Conservation (phyloP, 1,140 invertebrate genomes). For the Latrodectus geometricus region DNA sequence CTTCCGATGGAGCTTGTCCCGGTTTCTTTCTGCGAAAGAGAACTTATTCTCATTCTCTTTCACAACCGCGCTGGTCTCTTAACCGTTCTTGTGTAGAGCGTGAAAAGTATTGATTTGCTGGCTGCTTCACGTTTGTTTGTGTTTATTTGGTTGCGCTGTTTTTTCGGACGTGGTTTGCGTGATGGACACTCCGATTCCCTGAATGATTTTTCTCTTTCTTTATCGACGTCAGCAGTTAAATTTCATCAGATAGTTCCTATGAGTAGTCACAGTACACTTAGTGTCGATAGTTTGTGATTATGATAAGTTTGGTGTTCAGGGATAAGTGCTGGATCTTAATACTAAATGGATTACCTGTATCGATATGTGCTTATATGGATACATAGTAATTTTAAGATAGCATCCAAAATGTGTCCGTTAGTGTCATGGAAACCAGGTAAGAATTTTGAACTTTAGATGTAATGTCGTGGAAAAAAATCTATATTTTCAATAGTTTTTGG, state of each 20-base stretch:
- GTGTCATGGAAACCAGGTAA: not conserved
- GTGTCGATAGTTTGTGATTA: not conserved
- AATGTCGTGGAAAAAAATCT: not conserved
- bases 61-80: not conserved
- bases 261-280: not conserved
- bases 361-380: not conserved
- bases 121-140: conserved; percentile 16
- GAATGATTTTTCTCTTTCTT: not conserved
- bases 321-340: not conserved
- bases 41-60: not conserved
- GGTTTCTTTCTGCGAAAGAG: conserved; percentile 4
- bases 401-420: not conserved
- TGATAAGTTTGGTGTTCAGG: not conserved
- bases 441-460: not conserved
- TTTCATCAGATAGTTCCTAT: not conserved
- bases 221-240: not conserved
- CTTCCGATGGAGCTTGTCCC: conserved; percentile 27
- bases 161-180: not conserved
- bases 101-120: conserved; percentile 11
- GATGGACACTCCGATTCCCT: not conserved
- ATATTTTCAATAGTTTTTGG: too few species aligned
- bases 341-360: not conserved
- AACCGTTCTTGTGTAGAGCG: not conserved
- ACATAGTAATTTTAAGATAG: not conserved
- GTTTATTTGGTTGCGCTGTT: conserved; percentile 9